A percentile compares a stretch with the other conserved stretches of the same genome.
Evolutionary conservation across 2,797 vertebrate species (phyloP).

Genomic region (Odontamblyopus lacepedii): DNA sequence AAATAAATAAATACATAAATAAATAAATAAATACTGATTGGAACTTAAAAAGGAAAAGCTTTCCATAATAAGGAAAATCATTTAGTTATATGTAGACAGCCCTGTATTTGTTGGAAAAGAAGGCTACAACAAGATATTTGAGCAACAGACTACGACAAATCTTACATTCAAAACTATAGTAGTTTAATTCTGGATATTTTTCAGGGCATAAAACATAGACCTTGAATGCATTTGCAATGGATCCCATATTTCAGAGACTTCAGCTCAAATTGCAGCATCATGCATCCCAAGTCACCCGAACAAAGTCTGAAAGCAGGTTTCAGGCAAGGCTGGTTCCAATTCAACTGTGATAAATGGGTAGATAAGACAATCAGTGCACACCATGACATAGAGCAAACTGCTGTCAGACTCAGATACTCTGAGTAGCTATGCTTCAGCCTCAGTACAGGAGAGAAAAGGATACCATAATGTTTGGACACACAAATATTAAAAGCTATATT

Average conservation of each 20-base stretch:
- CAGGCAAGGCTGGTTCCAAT: constrained; percentile 96
- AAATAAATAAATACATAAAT: background rate
- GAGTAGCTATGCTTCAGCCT: constrained; percentile 83
- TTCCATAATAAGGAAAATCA: background rate
- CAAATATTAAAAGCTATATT: constrained; percentile 39
- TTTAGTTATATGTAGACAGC: background rate
- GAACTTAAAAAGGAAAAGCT: background rate
- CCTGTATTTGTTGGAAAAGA: too few relatives aligned
- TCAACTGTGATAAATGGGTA: constrained; percentile 99
- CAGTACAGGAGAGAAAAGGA: constrained; percentile 63
- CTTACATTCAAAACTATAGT: constrained; percentile 29
- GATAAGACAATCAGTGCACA: constrained; percentile 97
- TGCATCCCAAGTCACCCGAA: constrained; percentile 86
- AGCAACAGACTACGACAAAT: constrained; percentile 15
- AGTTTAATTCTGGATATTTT: constrained; percentile 51
- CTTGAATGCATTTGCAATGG: constrained; percentile 67
- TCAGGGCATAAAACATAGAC: constrained; percentile 42
- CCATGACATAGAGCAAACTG: constrained; percentile 82
- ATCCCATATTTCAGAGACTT: constrained; percentile 71
- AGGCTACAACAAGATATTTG: background rate
- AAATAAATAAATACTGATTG: background rate
- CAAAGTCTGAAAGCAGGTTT: constrained; percentile 87
- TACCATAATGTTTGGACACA: constrained; percentile 44
- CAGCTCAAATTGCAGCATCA: constrained; percentile 72
- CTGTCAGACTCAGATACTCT: constrained; percentile 85